phyloP scores from a whole-genome alignment of 2,797 vertebrate species.

The Pampus argenteus region DNA sequence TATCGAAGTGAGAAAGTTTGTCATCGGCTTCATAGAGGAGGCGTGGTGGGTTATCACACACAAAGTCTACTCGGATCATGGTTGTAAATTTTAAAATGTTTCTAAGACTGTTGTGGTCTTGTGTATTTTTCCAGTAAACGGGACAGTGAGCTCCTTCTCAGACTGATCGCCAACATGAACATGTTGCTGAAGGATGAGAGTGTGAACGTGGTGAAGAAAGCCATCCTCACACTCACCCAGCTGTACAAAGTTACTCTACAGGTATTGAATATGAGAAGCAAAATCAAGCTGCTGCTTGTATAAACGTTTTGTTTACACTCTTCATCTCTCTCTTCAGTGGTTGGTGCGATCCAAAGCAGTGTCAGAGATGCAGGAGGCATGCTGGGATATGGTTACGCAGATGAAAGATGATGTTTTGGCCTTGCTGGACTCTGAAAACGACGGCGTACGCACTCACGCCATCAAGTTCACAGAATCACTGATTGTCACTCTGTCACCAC shows the following conservation, averaged over 20 bases:
- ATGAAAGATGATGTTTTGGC: slow-evolving; percentile 93
- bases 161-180: slow-evolving; percentile 94
- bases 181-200: slow-evolving; percentile 94
- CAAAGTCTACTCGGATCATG: not conserved
- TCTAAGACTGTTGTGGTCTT: not conserved
- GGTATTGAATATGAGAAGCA: slow-evolving; percentile 74
- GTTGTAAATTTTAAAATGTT: not conserved
- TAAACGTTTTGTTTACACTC: not conserved
- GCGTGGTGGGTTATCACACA: slow-evolving; percentile 87
- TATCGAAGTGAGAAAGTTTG: slow-evolving; percentile 93
- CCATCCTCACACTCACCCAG: slow-evolving; percentile 95
- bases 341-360: slow-evolving; percentile 89
- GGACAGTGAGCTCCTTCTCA: slow-evolving; percentile 93
- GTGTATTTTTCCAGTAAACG: slow-evolving; percentile 85
- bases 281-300: not conserved
- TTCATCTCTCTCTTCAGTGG: slow-evolving; percentile 84
- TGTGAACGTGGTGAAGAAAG: slow-evolving; percentile 96
- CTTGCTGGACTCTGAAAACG: slow-evolving; percentile 94
- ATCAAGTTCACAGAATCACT: slow-evolving; percentile 96
- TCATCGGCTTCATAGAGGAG: slow-evolving; percentile 96
- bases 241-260: slow-evolving; percentile 94
- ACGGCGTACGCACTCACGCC: slow-evolving; percentile 94
- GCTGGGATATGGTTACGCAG: slow-evolving; percentile 94
- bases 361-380: slow-evolving; percentile 92
- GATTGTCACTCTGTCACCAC: slow-evolving; percentile 92